phyloP scores from a whole-genome alignment of 2,888 invertebrate species.

The Operophtera brumata region DNA sequence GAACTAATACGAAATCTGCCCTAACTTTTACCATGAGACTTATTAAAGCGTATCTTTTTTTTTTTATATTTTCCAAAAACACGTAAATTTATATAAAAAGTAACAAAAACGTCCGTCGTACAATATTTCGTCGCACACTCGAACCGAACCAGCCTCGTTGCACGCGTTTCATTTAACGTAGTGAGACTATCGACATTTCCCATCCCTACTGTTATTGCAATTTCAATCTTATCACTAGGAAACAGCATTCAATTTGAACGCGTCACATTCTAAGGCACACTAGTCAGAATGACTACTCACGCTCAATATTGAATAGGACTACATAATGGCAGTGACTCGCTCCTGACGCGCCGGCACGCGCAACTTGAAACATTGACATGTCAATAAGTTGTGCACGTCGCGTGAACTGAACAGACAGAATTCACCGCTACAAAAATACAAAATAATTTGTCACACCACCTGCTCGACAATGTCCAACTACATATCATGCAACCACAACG shows the following conservation, averaged over 20 bases:
- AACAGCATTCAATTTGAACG: conserved; percentile 19
- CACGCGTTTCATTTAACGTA: conserved; percentile 28
- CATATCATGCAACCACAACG: too few species aligned
- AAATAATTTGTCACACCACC: too few species aligned
- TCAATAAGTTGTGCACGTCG: conserved; percentile 21
- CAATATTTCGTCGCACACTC: conserved; percentile 40
- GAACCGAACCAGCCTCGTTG: conserved; percentile 42
- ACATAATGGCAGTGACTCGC: conserved; percentile 40
- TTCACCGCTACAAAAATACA: background rate
- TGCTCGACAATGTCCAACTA: too few species aligned
- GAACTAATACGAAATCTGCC: too few species aligned
- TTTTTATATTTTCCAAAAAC: background rate
- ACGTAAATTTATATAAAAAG: conserved; percentile 10
- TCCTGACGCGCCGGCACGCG: background rate
- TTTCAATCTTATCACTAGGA: conserved; percentile 26
- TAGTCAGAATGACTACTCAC: conserved; percentile 20
- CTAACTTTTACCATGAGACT: too few species aligned
- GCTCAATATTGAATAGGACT: conserved; percentile 25
- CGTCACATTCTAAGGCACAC: conserved; percentile 28
- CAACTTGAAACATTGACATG: conserved; percentile 9
- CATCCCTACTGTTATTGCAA: conserved; percentile 25
- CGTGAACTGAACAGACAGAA: conserved; percentile 2
- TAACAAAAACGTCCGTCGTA: conserved; percentile 36
- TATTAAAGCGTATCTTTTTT: background rate
- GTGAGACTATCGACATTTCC: conserved; percentile 40